Evolutionary conservation across 2,113 vertebrate genomes (phyloP).

Genomic region (Ceyx margarethae): DNA sequence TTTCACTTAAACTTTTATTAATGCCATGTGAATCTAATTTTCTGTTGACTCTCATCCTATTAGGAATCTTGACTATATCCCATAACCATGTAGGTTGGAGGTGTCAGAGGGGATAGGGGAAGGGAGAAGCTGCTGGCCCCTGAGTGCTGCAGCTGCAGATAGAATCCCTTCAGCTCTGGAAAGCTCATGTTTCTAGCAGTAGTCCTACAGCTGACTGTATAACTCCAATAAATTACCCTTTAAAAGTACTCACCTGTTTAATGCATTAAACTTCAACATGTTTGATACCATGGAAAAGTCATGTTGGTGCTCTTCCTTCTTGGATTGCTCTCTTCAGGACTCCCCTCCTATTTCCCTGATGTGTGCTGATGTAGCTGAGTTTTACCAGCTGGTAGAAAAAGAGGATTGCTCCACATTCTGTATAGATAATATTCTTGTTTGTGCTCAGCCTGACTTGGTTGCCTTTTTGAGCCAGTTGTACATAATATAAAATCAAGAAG

Average conservation of each 20-base stretch:
- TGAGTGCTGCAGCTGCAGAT: background rate
- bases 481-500: background rate
- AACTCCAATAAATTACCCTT: background rate
- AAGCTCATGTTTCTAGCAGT: fast-evolving
- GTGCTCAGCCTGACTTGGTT: background rate
- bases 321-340: background rate
- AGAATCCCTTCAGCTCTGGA: background rate
- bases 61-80: background rate
- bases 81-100: background rate
- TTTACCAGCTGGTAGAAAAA: background rate
- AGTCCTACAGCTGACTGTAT: background rate
- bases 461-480: background rate
- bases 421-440: background rate
- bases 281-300: background rate
- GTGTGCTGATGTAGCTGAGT: background rate
- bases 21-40: background rate
- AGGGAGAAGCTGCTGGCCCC: background rate
- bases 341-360: background rate
- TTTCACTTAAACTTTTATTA: background rate
- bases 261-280: background rate
- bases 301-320: fast-evolving
- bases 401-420: background rate
- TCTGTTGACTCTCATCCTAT: background rate
- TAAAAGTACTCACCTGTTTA: background rate
- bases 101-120: background rate